Evolutionary conservation across 2,888 invertebrate species (phyloP).

Genomic region (Leptinotarsa rubiginosa): DNA sequence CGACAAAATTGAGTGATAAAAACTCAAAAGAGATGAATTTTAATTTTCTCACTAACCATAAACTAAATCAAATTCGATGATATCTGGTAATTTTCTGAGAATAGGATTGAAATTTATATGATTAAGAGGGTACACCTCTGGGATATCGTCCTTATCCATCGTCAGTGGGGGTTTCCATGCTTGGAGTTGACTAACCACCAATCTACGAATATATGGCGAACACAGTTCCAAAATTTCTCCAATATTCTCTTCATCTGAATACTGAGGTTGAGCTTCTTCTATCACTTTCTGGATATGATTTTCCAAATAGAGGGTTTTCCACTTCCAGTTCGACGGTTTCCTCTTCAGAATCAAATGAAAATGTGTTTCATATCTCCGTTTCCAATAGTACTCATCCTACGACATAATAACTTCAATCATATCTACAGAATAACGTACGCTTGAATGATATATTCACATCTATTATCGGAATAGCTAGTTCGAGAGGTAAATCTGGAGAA

Average conservation of each 20-base stretch:
- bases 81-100: conserved; percentile 68
- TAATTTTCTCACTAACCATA: conserved; percentile 57
- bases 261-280: conserved; percentile 63
- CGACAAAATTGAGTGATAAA: not conserved
- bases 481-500: conserved; percentile 72
- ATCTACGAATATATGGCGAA: conserved; percentile 68
- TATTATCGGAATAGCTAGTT: conserved; percentile 69
- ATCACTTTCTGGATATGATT: conserved; percentile 60
- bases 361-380: conserved; percentile 67
- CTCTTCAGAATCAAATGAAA: conserved; percentile 56
- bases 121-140: conserved; percentile 65
- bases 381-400: conserved; percentile 75
- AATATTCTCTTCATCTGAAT: conserved; percentile 61
- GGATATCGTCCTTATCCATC: conserved; percentile 62
- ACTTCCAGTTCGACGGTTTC: conserved; percentile 58
- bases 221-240: conserved; percentile 58
- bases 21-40: not conserved
- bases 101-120: conserved; percentile 73
- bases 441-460: conserved; percentile 19
- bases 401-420: conserved; percentile 8
- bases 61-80: conserved; percentile 68
- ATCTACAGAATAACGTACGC: not conserved
- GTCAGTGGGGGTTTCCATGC: conserved; percentile 69
- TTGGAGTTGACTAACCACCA: conserved; percentile 68
- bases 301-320: conserved; percentile 65